These are phyloP conservation scores for Orchesella cincta DNA, from an alignment of 1,140 invertebrate genomes.

Conservation along the genomic window DNA sequence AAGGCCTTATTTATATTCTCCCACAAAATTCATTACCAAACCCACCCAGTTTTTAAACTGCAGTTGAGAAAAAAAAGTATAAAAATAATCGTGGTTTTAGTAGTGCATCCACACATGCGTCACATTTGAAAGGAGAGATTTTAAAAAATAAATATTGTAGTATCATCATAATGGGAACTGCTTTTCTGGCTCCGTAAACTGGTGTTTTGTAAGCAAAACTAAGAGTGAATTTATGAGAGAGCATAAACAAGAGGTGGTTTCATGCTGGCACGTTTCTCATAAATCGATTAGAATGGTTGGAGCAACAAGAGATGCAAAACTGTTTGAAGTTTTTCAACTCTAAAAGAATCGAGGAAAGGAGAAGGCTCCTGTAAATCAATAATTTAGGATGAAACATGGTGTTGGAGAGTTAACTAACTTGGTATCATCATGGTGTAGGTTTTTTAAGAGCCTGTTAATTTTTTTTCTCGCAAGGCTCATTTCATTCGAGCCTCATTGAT, in stretches of 20 bases:
- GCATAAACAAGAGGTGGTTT: constrained; percentile 27
- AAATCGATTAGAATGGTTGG: constrained; percentile 19
- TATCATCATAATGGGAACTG: too few species aligned
- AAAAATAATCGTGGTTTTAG: too few species aligned
- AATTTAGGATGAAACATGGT: background rate
- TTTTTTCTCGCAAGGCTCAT: too few species aligned
- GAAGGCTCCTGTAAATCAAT: background rate
- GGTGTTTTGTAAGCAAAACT: constrained; percentile 27
- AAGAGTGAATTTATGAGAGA: constrained; percentile 14
- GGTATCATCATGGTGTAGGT: background rate
- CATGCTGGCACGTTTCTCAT: constrained; percentile 28
- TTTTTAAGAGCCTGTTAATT: background rate
- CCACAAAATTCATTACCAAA: constrained; percentile 15
- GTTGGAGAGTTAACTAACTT: background rate
- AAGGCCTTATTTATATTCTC: too few species aligned
- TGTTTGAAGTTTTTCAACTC: too few species aligned
- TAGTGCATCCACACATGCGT: too few species aligned
- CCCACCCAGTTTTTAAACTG: too few species aligned
- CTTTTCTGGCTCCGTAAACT: background rate
- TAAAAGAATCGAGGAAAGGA: too few species aligned
- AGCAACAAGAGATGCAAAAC: background rate
- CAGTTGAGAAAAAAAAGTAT: too few species aligned
- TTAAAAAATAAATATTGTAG: constrained; percentile 19
- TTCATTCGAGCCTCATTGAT: constrained; percentile 41
- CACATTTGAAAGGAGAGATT: too few species aligned